phyloP scores from a whole-genome alignment of 2,797 vertebrate species.

The Parauchenoglanis punctatus region DNA sequence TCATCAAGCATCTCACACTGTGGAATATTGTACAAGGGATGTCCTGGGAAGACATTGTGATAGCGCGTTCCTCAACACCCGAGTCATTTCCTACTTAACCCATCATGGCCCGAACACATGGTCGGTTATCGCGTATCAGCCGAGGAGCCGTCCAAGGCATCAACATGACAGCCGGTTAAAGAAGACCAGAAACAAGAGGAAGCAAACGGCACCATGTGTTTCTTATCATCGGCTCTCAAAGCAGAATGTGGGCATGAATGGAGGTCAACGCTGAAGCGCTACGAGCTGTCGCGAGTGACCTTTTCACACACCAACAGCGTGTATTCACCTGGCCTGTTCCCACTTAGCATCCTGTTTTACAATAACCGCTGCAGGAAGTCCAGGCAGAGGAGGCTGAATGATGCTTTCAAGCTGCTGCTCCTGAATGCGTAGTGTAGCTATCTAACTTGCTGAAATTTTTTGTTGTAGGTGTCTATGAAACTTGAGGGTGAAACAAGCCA shows the following conservation, averaged over 20 bases:
- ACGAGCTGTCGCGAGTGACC: neutral
- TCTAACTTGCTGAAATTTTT: neutral
- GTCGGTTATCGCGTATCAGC: conserved; percentile 29
- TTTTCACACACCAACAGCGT: neutral
- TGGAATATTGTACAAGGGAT: conserved; percentile 63
- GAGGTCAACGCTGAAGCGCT: neutral
- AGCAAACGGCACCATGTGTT: conserved; percentile 34
- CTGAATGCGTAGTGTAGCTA: neutral
- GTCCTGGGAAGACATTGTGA: conserved; percentile 63
- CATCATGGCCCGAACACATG: conserved; percentile 57
- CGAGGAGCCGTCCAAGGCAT: conserved; percentile 26
- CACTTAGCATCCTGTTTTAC: conserved; percentile 19
- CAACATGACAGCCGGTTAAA: conserved; percentile 60
- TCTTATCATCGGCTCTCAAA: conserved; percentile 21
- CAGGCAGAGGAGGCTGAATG: neutral
- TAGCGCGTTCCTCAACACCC: conserved; percentile 62
- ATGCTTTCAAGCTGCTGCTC: neutral
- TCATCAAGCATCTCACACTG: conserved; percentile 60
- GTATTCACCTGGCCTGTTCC: conserved; percentile 8
- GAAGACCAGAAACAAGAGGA: conserved; percentile 36
- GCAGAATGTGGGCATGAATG: neutral
- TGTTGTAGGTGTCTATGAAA: conserved; percentile 36
- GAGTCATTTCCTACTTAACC: conserved; percentile 66
- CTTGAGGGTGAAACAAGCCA: neutral
- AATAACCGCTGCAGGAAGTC: conserved; percentile 30